These are phyloP conservation scores for Thyatira batis DNA, from an alignment of 2,888 invertebrate species.

Conservation along the genomic window DNA sequence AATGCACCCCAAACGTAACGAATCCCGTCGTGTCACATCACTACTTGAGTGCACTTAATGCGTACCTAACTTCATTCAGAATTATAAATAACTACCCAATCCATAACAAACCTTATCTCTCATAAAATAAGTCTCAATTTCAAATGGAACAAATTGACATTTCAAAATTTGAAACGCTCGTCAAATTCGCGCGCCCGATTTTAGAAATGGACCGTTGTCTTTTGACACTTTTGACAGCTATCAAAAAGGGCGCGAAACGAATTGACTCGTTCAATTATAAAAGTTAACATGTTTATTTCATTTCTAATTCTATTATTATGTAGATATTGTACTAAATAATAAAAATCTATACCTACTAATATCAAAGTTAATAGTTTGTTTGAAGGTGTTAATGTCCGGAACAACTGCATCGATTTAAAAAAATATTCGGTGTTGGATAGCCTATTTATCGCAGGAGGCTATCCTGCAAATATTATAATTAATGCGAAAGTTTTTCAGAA, in stretches of 20 bases:
- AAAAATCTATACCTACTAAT: too few relatives aligned
- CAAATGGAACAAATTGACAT: conserved; percentile 1
- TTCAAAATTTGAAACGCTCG: conserved; percentile 18
- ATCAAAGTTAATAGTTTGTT: too few relatives aligned
- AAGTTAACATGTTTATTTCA: too few relatives aligned
- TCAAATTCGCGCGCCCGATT: conserved; percentile 32
- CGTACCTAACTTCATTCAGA: conserved; percentile 42
- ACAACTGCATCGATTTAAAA: too few relatives aligned
- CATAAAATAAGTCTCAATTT: not conserved
- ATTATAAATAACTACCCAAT: not conserved
- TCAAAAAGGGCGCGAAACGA: conserved; percentile 15
- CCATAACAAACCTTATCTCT: not conserved
- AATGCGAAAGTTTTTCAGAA: too few relatives aligned
- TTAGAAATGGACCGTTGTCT: conserved; percentile 45
- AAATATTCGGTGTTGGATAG: too few relatives aligned
- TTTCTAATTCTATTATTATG: too few relatives aligned
- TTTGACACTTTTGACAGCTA: conserved; percentile 59
- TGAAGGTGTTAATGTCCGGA: too few relatives aligned
- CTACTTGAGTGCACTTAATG: conserved; percentile 54
- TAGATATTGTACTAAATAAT: too few relatives aligned
- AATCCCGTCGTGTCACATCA: conserved; percentile 29
- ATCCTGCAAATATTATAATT: too few relatives aligned
- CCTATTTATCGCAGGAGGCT: too few relatives aligned
- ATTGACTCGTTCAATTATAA: conserved; percentile 21
- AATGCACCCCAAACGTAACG: conserved; percentile 19